These are phyloP conservation scores for Heteromurus nitidus DNA, from an alignment of 2,888 invertebrate genomes.

Conservation along the genomic window DNA sequence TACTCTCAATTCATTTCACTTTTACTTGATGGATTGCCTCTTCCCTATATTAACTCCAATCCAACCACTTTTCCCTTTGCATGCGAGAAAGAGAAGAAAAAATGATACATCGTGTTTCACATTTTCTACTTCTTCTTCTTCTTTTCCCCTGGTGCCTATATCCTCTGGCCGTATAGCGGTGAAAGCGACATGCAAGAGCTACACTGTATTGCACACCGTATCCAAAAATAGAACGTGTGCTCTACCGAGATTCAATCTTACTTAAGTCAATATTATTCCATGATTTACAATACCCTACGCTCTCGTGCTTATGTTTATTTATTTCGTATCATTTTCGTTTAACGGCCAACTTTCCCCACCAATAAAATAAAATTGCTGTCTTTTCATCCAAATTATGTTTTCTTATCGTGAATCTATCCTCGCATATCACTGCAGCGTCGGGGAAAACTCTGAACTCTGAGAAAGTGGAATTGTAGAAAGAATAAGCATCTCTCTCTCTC, in stretches of 20 bases:
- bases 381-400: neutral
- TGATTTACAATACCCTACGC: slow-evolving; percentile 12
- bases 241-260: neutral
- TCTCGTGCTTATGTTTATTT: neutral
- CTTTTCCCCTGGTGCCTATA: too few species aligned
- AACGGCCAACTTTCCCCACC: neutral
- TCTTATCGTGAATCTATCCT: neutral
- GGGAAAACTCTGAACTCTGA: too few species aligned
- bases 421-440: too few species aligned
- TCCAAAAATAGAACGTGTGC: neutral
- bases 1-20: slow-evolving; percentile 15
- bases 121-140: too few species aligned
- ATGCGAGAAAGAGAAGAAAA: too few species aligned
- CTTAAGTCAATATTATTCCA: slow-evolving; percentile 16
- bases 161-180: too few species aligned
- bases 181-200: too few species aligned
- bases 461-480: too few species aligned
- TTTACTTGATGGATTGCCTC: slow-evolving; percentile 25
- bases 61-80: too few species aligned
- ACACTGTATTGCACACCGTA: too few species aligned
- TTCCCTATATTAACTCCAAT: neutral
- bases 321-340: neutral
- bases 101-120: too few species aligned
- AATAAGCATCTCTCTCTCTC: too few species aligned
- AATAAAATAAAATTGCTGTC: neutral